A percentile compares a stretch with the other conserved stretches of the same genome.
Evolutionary conservation across 2,113 vertebrate genomes (phyloP).

Genomic region (Paedocypris sp.): DNA sequence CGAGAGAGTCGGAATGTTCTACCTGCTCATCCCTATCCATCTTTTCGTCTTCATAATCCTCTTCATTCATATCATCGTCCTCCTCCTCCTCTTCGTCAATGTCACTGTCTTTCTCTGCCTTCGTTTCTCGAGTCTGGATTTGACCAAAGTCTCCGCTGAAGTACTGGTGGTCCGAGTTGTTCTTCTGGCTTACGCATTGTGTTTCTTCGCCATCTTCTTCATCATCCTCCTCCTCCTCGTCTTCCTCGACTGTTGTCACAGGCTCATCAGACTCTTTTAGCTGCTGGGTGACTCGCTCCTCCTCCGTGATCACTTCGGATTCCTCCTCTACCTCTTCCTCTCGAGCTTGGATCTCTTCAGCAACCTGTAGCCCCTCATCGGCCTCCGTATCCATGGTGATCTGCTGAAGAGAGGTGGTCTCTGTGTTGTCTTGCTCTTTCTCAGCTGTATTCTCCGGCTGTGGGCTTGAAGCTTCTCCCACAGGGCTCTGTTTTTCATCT

Average conservation of each 20-base stretch:
- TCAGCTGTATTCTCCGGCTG: constrained; percentile 28
- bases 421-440: constrained; percentile 23
- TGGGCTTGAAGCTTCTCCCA: constrained; percentile 5
- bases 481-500: constrained; percentile 14
- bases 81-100: constrained; percentile 47
- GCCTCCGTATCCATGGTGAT: constrained; percentile 32
- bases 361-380: constrained; percentile 46
- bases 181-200: constrained; percentile 49
- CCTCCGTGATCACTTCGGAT: constrained; percentile 48
- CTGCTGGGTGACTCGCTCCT: constrained; percentile 31
- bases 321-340: constrained; percentile 54
- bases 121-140: constrained; percentile 50
- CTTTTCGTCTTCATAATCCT: constrained; percentile 55
- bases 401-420: constrained; percentile 23
- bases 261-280: constrained; percentile 13
- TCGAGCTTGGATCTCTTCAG: constrained; percentile 23
- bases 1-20: constrained; percentile 33
- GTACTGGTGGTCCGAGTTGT: constrained; percentile 64
- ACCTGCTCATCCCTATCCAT: constrained; percentile 35
- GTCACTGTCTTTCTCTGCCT: constrained; percentile 43
- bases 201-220: constrained; percentile 43
- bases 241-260: constrained; percentile 10
- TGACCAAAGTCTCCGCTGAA: constrained; percentile 59
- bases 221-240: constrained; percentile 33
- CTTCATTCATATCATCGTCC: constrained; percentile 51